Evolutionary conservation across 2,888 invertebrate genomes (phyloP), one percentile per base, ranked within the genome.

Genomic region (Formica aserva): DNA sequence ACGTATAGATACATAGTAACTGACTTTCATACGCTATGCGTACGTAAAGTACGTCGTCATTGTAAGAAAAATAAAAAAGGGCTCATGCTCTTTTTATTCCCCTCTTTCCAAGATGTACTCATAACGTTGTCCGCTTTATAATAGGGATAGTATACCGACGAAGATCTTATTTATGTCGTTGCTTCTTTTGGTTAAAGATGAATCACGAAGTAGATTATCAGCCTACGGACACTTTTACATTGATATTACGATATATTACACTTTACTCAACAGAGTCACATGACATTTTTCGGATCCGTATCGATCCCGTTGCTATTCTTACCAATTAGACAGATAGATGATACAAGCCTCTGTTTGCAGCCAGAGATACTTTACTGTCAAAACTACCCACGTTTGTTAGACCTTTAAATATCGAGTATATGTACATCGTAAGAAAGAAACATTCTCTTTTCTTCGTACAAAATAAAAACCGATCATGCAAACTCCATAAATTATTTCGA

Each of bases 31-130:
- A 89, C 86, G 88, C 90, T 90, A 85, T 83, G 86, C 89, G 87
- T 63, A 90, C 89, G 87, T 83, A 84, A 86, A 86, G 75, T 89
- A 89, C 87, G 83, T 89, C 89, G 86, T 90, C 83, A 84, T 88
- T 86, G 90, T 90, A 90, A 90, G 90, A 90, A 90, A 90, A 90
- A 89, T 90, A 88, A 90, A 88, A 90, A 90, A 90, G 87, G 86
- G 85, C 85, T 81, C 62, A 81, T 87, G 78, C 83, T 83, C 83
- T 83, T 84, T 84, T 84, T 74, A 57, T 63, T 66, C 52, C 63
- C 45, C 71, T 45, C 18, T 29, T 45, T 45, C 35, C 57, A 72
- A 84, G 52, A 67, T 60, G 75, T 18, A 65, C 52, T 76, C 38
- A 41, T 55, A 52, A 52, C 66, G 32, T 55, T 55, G 18, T 62